phyloP scores from a whole-genome alignment of 2,797 vertebrate species.

The Trachops cirrhosus region DNA sequence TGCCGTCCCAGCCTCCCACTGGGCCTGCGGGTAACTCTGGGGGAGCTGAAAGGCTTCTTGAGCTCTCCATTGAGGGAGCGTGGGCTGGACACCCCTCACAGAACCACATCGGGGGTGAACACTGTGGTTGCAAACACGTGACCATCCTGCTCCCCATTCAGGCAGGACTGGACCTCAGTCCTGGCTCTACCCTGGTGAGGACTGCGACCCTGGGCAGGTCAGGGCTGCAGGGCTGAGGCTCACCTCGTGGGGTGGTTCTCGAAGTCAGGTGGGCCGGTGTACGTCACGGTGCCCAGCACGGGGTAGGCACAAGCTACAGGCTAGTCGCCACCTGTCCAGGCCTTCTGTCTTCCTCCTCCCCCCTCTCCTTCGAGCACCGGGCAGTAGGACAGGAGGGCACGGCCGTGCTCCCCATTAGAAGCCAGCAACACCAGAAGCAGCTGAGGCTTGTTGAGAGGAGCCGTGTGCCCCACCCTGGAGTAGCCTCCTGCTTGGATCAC shows the following conservation, averaged over 20 bases:
- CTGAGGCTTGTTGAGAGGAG: neutral
- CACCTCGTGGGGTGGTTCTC: neutral
- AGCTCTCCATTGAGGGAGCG: constrained; percentile 49
- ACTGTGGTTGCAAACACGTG: constrained; percentile 47
- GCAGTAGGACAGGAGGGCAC: neutral
- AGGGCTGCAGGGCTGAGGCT: neutral
- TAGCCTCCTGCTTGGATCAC: neutral
- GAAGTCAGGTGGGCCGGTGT: neutral
- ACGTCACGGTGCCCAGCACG: rapidly evolving
- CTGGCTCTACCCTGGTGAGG: neutral
- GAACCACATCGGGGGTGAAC: constrained; percentile 35
- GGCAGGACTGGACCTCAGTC: neutral
- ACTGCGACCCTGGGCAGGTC: neutral
- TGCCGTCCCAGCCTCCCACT: constrained; percentile 60
- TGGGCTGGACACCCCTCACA: constrained; percentile 13
- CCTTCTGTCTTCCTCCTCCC: neutral
- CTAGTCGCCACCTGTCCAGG: neutral
- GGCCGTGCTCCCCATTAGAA: neutral
- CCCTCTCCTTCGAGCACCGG: neutral
- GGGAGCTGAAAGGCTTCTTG: constrained; percentile 19
- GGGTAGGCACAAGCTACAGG: neutral
- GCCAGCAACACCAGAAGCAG: rapidly evolving
- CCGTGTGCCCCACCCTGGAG: neutral
- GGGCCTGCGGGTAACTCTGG: constrained; percentile 23
- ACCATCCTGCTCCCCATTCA: neutral